Evolutionary conservation across 2,888 invertebrate genomes (phyloP).

Genomic region (Napeogenes inachia): DNA sequence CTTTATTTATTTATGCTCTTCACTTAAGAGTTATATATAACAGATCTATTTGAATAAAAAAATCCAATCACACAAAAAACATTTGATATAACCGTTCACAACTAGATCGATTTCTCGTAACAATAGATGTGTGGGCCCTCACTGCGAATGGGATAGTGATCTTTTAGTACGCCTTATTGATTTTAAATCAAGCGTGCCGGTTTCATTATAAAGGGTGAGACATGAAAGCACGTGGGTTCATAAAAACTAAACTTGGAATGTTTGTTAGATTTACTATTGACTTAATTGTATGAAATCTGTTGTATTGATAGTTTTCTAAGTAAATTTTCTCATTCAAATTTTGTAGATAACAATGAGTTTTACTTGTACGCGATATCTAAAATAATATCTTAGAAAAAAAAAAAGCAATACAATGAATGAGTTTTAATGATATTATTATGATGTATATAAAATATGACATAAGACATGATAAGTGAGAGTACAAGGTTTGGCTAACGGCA

Average conservation of each 20-base stretch:
- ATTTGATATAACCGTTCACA: conserved; percentile 47
- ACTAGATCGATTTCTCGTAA: conserved; percentile 63
- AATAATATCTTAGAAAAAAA: too few relatives aligned
- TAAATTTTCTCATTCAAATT: too few relatives aligned
- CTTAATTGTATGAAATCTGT: conserved; percentile 1
- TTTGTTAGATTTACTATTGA: conserved; percentile 16
- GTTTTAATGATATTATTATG: too few relatives aligned
- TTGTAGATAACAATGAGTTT: too few relatives aligned
- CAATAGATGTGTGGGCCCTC: conserved; percentile 68
- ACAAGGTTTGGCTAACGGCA: not conserved
- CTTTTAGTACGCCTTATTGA: conserved; percentile 68
- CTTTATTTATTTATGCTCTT: not conserved
- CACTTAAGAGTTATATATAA: too few relatives aligned
- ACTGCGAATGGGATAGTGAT: conserved; percentile 67
- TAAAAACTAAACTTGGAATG: conserved; percentile 22
- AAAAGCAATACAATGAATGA: too few relatives aligned
- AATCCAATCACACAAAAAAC: conserved; percentile 42
- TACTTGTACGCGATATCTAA: too few relatives aligned
- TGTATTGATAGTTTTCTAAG: not conserved
- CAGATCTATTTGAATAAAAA: conserved; percentile 17
- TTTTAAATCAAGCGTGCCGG: conserved; percentile 67
- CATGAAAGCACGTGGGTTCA: conserved; percentile 33
- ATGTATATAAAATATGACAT: too few relatives aligned
- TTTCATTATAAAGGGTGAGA: conserved; percentile 48
- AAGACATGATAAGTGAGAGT: too few relatives aligned